Base-by-base conservation (phyloP, 1,140 invertebrate genomes). In the Lasaia peninsularis region DNA sequence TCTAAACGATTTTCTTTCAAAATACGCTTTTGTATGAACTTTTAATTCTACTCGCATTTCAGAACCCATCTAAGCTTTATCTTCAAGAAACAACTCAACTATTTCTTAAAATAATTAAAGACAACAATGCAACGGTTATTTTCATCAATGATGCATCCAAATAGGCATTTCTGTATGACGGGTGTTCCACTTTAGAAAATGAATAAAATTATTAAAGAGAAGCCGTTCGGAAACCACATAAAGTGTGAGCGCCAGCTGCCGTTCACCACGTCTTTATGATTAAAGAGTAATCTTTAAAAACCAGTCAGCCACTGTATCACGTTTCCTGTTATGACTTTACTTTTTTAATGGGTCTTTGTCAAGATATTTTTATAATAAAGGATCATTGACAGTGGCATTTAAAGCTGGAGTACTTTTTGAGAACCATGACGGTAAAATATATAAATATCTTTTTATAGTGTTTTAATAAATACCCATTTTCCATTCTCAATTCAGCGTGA, bases 281-380 rank as follows among this genome's bases (percentile, higher is more conserved):
- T 76, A 84, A 83, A 80, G 76, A 75, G 65, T 79, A 70, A 76
- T 85, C 75, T 77, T 75, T 68, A 68, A 62, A 64, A 61, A 72
- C 63, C 63, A 63, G 75, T 72, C 74, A 61, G 75, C 78, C 73
- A 79, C 78, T 67, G 71, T 85, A 88, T 88, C 83, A 84, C 62
- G 66, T 88, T 86, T 84, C 86, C 81, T 84, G 81, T 88, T 88
- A 86, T 88, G 77, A 84, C 78, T 88, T 83, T 67, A 85, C 71
- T 76, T 84, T 28, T 86, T 86, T 82, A 77, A 86, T 83, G 71
- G 58, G 60, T 63, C 74, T 85, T 82, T 86, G 77, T 84, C 77
- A 54, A 75, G 67, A 70, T 57, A 62, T 65, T 80, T 78, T 80
- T 75, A 78, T 82, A 74, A 78, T 75, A 60, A 77, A 78, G 70